Evolutionary conservation across 2,888 invertebrate genomes (phyloP).

Genomic region (Sipha maydis): DNA sequence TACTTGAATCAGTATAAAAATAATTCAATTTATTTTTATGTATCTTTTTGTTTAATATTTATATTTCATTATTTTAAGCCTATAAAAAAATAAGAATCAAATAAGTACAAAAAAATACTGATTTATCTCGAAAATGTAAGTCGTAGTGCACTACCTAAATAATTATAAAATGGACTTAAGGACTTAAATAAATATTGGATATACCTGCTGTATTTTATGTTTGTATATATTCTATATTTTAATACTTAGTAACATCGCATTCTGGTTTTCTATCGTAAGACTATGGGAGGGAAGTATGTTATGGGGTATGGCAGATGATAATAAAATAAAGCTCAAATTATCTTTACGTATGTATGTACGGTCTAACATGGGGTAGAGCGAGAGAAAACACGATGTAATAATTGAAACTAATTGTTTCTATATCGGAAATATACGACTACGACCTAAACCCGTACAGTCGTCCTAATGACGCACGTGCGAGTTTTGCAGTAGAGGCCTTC

Average conservation of each 20-base stretch:
- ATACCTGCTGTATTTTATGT: too few species aligned
- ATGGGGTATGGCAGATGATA: background rate
- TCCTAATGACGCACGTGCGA: background rate
- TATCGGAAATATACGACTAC: conserved; percentile 17
- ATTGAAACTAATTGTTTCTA: conserved; percentile 14
- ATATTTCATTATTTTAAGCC: too few species aligned
- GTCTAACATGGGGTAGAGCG: background rate
- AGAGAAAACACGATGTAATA: background rate
- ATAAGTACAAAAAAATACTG: too few species aligned
- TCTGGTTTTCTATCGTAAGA: background rate
- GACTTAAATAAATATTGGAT: too few species aligned
- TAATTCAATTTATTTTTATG: background rate
- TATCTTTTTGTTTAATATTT: background rate
- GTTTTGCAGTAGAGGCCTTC: background rate
- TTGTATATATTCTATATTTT: too few species aligned
- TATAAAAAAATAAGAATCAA: too few species aligned
- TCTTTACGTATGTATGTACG: background rate
- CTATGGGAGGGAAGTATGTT: background rate
- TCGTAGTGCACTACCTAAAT: too few species aligned
- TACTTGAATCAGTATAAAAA: background rate
- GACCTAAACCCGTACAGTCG: background rate
- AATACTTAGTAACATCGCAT: too few species aligned
- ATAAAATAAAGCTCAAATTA: too few species aligned
- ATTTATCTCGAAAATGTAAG: too few species aligned
- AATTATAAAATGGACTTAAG: too few species aligned